Conservation (phyloP, 1,140 invertebrate genomes). For the Hyphantria cunea region DNA sequence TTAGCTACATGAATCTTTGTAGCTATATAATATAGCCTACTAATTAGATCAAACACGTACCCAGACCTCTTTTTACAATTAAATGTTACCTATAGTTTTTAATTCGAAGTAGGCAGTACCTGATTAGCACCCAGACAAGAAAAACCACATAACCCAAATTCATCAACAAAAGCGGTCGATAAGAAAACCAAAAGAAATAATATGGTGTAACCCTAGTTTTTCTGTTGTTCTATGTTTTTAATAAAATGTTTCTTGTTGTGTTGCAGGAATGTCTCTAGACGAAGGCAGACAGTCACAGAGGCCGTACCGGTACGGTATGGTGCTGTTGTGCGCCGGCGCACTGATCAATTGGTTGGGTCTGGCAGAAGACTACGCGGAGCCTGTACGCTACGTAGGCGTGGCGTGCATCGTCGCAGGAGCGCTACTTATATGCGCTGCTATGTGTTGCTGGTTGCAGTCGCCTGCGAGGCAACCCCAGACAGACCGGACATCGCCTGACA, state of each 20-base stretch:
- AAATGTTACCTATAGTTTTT: too few species aligned
- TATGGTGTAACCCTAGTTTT: too few species aligned
- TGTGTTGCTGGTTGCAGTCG: conserved; percentile 89
- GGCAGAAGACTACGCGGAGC: conserved; percentile 87
- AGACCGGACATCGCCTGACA: conserved; percentile 69
- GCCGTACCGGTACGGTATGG: conserved; percentile 89
- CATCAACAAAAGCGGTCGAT: too few species aligned
- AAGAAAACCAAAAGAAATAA: too few species aligned
- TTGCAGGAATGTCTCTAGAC: conserved; percentile 85
- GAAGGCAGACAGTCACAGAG: conserved; percentile 85
- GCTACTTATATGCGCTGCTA: conserved; percentile 87
- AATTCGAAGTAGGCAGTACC: too few species aligned
- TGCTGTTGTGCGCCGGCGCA: conserved; percentile 88
- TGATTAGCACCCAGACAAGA: too few species aligned
- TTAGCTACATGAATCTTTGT: too few species aligned
- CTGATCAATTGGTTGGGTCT: conserved; percentile 90
- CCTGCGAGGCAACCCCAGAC: conserved; percentile 79
- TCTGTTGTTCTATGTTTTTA: too few species aligned
- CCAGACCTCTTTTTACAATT: too few species aligned
- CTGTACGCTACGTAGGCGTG: conserved; percentile 88
- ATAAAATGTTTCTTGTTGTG: conserved; percentile 18
- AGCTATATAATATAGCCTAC: too few species aligned
- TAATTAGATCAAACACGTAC: too few species aligned
- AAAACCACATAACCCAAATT: too few species aligned
- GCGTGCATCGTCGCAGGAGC: conserved; percentile 89